Base-by-base conservation (phyloP, 2,888 invertebrate genomes). In the Melanchra persicariae region DNA sequence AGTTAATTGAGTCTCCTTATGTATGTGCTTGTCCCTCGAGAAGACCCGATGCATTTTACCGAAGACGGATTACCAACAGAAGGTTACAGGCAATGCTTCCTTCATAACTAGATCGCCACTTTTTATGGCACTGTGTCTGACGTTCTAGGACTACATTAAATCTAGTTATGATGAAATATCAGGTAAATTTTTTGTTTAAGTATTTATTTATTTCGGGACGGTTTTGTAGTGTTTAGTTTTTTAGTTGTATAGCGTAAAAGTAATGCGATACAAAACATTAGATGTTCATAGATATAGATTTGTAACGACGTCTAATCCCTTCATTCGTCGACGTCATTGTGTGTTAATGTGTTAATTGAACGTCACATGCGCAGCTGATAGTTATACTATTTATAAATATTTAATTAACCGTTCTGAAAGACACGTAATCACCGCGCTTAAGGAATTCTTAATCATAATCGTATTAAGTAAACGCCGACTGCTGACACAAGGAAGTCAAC, bases 1-100 rank as follows among this genome's bases (percentile, higher is more conserved):
- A 37, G 54, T 34, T 77, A 49, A 54, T 60, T 54, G 34, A 37
- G 37, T 62, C 43, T 63, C 26, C 24, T 59, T 17, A 45, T 49
- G 22, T 43, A 49, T n/a, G 54, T 17, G 15, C 26, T 57, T 12
- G 34, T 24, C 71, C 63, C 54, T 4, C 6, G 59, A 60, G 62
- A 40, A 30, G 30, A 12, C 34, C 12, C 37, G 22, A 10, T 54
- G 54, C 70, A 60, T 26, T 54, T 54, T 24, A 37, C n/a, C 37
- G 51, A 49, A n/a, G 43, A 47, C n/a, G 24, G 17, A 37, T 63
- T 40, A 52, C 24, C 26, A 12, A 22, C n/a, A 40, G 30, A 19
- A 19, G 7, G 57, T 12, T 1, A 45, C 24, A 30, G 12, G 17
- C 7, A n/a, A 62, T 10, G 45, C 30, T 58, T 30, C 58, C 37